Evolutionary conservation across 1,140 invertebrate genomes (phyloP).

Genomic region (Tetramorium alpestre): DNA sequence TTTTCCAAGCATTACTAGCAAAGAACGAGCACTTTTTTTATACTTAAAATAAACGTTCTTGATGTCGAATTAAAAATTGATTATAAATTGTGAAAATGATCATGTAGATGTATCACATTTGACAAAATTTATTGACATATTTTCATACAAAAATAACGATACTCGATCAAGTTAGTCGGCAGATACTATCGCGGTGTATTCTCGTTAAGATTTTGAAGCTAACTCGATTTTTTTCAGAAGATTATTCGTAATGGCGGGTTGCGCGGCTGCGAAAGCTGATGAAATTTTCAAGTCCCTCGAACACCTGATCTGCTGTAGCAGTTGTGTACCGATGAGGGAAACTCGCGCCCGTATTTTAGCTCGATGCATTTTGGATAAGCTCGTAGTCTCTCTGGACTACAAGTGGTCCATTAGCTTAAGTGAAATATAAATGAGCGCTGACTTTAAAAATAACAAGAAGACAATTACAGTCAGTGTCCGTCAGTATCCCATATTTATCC

Average conservation of each 20-base stretch:
- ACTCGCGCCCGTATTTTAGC: slow-evolving; percentile 48
- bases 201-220: slow-evolving; percentile 48
- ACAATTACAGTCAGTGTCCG: slow-evolving; percentile 33
- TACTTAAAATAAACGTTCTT: not conserved
- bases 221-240: slow-evolving; percentile 42
- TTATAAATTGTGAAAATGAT: not conserved
- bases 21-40: not conserved
- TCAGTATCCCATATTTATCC: not conserved
- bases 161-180: not conserved
- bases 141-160: not conserved
- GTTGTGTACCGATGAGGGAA: slow-evolving; percentile 55
- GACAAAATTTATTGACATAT: not conserved
- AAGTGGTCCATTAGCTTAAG: slow-evolving; percentile 60
- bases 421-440: slow-evolving; percentile 53
- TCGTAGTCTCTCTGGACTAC: slow-evolving; percentile 54
- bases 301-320: slow-evolving; percentile 57
- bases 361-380: slow-evolving; percentile 58
- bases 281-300: slow-evolving; percentile 52
- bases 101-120: not conserved
- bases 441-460: slow-evolving; percentile 40
- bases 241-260: slow-evolving; percentile 48
- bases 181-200: not conserved
- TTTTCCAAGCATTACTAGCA: not conserved
- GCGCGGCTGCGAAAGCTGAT: slow-evolving; percentile 48
- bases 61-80: not conserved